Evolutionary conservation across 2,888 invertebrate genomes (phyloP).

Genomic region (Hanleya hanleyi): DNA sequence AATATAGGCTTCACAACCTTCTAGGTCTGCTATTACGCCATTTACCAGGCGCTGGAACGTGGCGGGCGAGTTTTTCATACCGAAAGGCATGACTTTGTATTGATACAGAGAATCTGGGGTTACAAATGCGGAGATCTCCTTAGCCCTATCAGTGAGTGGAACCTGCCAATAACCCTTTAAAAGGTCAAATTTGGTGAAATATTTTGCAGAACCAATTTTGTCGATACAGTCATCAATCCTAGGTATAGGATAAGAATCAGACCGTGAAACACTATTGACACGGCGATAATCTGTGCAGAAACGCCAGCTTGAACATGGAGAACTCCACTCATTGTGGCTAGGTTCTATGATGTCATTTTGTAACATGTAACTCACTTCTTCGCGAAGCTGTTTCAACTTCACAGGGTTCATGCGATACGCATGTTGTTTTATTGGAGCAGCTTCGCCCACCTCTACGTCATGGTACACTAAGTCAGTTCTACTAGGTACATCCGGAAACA

Average conservation of each 20-base stretch:
- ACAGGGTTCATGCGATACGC: too few species aligned
- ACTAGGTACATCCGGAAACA: conserved; percentile 23
- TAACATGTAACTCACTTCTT: conserved; percentile 39
- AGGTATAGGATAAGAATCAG: conserved; percentile 44
- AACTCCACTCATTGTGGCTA: conserved; percentile 43
- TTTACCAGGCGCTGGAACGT: conserved; percentile 39
- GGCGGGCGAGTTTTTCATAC: conserved; percentile 39
- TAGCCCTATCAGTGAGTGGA: conserved; percentile 36
- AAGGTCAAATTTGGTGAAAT: conserved; percentile 44
- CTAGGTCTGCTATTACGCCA: too few species aligned
- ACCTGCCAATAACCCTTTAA: conserved; percentile 40
- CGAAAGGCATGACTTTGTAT: conserved; percentile 44
- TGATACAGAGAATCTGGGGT: too few species aligned
- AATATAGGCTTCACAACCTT: too few species aligned
- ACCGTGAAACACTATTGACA: conserved; percentile 42
- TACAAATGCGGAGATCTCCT: too few species aligned
- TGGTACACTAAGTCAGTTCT: too few species aligned
- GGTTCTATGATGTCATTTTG: conserved; percentile 46
- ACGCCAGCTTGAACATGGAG: conserved; percentile 38
- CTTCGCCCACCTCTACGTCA: conserved; percentile 14
- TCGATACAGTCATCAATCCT: conserved; percentile 48
- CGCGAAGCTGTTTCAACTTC: conserved; percentile 14
- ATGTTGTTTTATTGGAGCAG: too few species aligned
- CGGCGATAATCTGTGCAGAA: conserved; percentile 43
- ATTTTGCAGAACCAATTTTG: conserved; percentile 40